These are phyloP conservation scores for Sinhomidia bicolor DNA, from an alignment of 2,888 invertebrate species.

Conservation along the genomic window DNA sequence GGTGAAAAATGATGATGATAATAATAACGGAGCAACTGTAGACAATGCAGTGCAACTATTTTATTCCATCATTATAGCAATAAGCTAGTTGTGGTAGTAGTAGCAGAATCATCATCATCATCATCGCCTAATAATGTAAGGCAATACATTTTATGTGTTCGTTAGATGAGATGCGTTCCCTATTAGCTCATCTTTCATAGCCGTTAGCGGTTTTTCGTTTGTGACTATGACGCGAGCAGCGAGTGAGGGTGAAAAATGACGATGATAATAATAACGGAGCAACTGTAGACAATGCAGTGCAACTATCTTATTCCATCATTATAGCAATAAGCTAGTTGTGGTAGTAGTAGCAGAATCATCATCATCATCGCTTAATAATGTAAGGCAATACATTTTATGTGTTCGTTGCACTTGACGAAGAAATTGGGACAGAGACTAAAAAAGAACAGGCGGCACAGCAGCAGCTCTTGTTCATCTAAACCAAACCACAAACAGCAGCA, in stretches of 20 bases:
- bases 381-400: background rate
- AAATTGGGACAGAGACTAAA: constrained; percentile 13
- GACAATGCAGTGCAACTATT: background rate
- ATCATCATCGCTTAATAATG: background rate
- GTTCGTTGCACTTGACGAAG: constrained; percentile 45
- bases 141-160: constrained; percentile 6
- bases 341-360: background rate
- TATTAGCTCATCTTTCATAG: constrained; percentile 64
- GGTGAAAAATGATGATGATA: constrained; percentile 18
- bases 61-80: too few relatives aligned
- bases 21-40: background rate
- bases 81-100: too few relatives aligned
- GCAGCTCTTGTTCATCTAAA: background rate
- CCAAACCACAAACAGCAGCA: constrained; percentile 6
- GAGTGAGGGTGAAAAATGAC: constrained; percentile 12
- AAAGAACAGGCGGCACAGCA: background rate
- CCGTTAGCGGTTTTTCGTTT: constrained; percentile 54
- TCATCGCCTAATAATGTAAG: background rate
- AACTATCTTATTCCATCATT: too few relatives aligned
- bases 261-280: background rate
- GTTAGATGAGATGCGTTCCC: constrained; percentile 35
- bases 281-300: background rate
- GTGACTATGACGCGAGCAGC: background rate
- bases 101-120: background rate
- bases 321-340: background rate